Evolutionary conservation across 2,797 vertebrate species (phyloP).

Genomic region (Urophycis tenuis): DNA sequence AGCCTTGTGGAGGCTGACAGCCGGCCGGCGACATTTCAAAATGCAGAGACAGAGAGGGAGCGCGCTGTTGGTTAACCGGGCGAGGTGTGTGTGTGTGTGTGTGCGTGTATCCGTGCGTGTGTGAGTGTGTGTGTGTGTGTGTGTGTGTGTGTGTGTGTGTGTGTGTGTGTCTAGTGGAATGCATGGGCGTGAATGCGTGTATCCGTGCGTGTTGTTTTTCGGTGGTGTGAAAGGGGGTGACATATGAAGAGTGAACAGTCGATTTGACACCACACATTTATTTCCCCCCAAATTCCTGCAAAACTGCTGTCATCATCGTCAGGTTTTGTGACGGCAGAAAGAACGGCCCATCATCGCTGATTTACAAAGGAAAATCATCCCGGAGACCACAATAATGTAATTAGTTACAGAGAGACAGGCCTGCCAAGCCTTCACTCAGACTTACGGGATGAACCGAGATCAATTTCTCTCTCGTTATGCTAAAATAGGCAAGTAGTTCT

Average conservation of each 20-base stretch:
- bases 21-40: not conserved
- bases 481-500: conserved; percentile 28
- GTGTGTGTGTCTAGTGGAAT: no score
- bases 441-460: conserved; percentile 48
- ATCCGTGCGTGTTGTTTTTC: not conserved
- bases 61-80: not conserved
- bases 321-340: conserved; percentile 30
- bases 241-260: not conserved
- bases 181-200: not conserved
- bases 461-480: conserved; percentile 15
- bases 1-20: not conserved
- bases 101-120: not conserved
- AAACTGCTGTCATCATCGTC: not conserved
- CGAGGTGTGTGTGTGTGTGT: not conserved
- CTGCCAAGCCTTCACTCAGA: conserved; percentile 46
- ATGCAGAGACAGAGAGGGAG: not conserved
- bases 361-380: conserved; percentile 26
- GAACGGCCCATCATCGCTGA: conserved; percentile 26
- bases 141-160: not conserved
- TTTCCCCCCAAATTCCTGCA: not conserved
- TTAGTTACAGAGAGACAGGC: conserved; percentile 37
- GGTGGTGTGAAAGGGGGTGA: not conserved
- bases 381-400: conserved; percentile 40
- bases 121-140: not conserved
- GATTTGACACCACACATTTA: not conserved